Evolutionary conservation across 2,888 invertebrate genomes (phyloP).

Genomic region (Zele albiditarsus): DNA sequence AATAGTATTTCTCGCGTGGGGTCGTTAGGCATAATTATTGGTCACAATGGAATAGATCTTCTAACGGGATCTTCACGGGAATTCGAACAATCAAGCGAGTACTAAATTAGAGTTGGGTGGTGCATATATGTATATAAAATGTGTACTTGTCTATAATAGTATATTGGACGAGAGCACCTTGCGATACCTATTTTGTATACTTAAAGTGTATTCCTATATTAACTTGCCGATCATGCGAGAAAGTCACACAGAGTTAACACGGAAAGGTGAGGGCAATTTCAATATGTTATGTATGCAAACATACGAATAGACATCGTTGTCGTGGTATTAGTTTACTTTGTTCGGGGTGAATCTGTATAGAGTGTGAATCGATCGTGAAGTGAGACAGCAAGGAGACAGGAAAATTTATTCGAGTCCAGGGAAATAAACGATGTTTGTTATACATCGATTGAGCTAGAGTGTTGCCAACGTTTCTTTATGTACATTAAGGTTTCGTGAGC

Average conservation of each 20-base stretch:
- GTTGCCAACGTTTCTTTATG: conserved; percentile 49
- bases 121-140: not conserved
- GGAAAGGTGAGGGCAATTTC: conserved; percentile 48
- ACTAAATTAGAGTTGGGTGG: not conserved
- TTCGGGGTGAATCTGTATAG: conserved; percentile 3
- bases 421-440: conserved; percentile 32
- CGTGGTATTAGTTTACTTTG: not conserved
- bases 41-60: conserved; percentile 29
- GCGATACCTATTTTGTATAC: not conserved
- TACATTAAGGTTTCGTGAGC: conserved; percentile 37
- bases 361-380: conserved; percentile 21
- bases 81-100: conserved; percentile 12
- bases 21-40: conserved; percentile 33
- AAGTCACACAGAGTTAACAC: conserved; percentile 23
- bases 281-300: conserved; percentile 19
- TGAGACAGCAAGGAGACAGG: conserved; percentile 18
- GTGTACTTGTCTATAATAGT: not conserved
- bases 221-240: conserved; percentile 10
- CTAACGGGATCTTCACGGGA: conserved; percentile 28
- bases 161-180: not conserved
- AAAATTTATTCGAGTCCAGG: conserved; percentile 39
- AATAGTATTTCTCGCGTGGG: conserved; percentile 40
- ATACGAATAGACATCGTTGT: not conserved
- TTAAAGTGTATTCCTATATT: not conserved
- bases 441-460: conserved; percentile 47